Percentiles rank a stretch among this genome's conserved stretches.
These are phyloP conservation scores for Frankliniella fusca DNA, from an alignment of 2,888 invertebrate genomes.

Conservation along the genomic window DNA sequence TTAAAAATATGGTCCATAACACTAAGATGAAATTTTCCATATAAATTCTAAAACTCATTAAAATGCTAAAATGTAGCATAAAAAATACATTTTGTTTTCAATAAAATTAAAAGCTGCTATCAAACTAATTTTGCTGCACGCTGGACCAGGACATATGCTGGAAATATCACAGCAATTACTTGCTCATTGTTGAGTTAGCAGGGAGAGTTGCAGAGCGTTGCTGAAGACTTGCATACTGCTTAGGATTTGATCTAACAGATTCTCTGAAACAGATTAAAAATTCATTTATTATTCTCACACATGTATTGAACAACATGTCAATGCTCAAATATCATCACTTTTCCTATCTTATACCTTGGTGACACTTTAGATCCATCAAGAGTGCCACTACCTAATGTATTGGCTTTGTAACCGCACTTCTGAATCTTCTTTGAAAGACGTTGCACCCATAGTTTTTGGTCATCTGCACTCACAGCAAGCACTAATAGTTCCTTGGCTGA, in stretches of 20 bases:
- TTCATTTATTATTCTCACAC: too few species aligned
- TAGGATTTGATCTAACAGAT: slow-evolving; percentile 71
- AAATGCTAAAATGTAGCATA: too few species aligned
- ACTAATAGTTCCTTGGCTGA: slow-evolving; percentile 90
- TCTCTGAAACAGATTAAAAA: slow-evolving; percentile 55
- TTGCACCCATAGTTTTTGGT: slow-evolving; percentile 90
- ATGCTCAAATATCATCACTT: slow-evolving; percentile 18
- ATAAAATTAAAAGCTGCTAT: slow-evolving; percentile 3
- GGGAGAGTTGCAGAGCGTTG: slow-evolving; percentile 86
- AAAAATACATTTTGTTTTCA: background rate
- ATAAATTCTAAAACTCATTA: too few species aligned
- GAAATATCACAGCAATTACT: slow-evolving; percentile 27
- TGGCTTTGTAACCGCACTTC: slow-evolving; percentile 87
- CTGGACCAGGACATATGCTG: slow-evolving; percentile 8
- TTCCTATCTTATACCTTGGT: slow-evolving; percentile 62
- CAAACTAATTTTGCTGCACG: background rate
- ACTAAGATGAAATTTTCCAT: too few species aligned
- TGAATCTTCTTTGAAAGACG: slow-evolving; percentile 87
- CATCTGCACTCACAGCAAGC: slow-evolving; percentile 77
- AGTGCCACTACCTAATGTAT: slow-evolving; percentile 52
- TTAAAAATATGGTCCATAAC: too few species aligned
- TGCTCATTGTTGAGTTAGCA: slow-evolving; percentile 39
- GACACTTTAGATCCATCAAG: slow-evolving; percentile 67
- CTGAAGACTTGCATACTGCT: slow-evolving; percentile 64
- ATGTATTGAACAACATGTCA: slow-evolving; percentile 11